Evolutionary conservation across 2,797 vertebrate species (phyloP), one percentile per base, ranked within the genome.

Genomic region (Rhinella marina): DNA sequence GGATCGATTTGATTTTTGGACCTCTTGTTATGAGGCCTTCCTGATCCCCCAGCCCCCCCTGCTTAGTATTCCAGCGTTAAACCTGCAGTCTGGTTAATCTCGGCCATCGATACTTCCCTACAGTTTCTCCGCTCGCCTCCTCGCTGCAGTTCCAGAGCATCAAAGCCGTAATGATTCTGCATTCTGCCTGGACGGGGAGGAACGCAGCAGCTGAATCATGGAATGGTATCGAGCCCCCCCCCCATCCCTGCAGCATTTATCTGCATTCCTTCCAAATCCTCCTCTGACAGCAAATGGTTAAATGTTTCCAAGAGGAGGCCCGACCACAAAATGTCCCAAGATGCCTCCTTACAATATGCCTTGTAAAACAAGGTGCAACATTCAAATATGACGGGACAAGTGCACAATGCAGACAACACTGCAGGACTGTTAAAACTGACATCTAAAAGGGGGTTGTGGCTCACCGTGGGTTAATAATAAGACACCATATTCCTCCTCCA

Each of bases 1-100:
- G 41, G 10, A 70, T 3, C 12, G 11, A 70, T 32, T 17, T 0
- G 13, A 75, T 50, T 76, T 17, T 70, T 52, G 73, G 8, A 12
- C 19, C 5, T 41, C 25, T 59, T 21, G 56, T 80, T 61, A 41
- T 27, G 8, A 59, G 61, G 11, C 16, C n/a, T 50, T 8, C 21
- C 75, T 54, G 75, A 77, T 17, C 50, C 12, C 1, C 41, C 41
- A 19, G 7, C 72, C 12, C 0, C 23, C 41, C 14, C 72, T 8
- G 23, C 23, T 54, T 77, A 41, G 23, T 72, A 48, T 73, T 73
- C 41, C 70, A 68, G 64, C 62, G 73, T 84, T 84, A 84, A 84
- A 72, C 68, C 82, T 41, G 78, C 25, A n/a, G 64, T 73, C 68
- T 75, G 57, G 82, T 57, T 84, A 61, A 75, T 84, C 52, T 23